These are phyloP conservation scores for Myotis daubentonii DNA, from an alignment of 2,797 vertebrate genomes.

Conservation along the genomic window DNA sequence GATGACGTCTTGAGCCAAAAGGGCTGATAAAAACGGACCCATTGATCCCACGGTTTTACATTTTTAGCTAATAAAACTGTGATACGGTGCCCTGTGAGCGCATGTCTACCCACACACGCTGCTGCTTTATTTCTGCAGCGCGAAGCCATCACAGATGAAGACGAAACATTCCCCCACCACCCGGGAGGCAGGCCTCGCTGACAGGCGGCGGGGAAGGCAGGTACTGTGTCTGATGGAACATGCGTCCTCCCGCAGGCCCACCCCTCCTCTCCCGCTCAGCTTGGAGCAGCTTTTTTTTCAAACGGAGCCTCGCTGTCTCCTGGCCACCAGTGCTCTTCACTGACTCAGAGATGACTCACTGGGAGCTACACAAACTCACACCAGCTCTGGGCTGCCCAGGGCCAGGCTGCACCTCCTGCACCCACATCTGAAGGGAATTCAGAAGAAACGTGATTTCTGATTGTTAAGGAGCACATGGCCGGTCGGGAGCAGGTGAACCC, in stretches of 20 bases:
- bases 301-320: slow-evolving; percentile 80
- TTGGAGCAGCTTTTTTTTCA: slow-evolving; percentile 61
- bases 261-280: slow-evolving; percentile 73
- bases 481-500: not conserved
- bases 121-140: slow-evolving; percentile 86
- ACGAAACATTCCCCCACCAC: slow-evolving; percentile 47
- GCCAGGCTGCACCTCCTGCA: too few relatives aligned
- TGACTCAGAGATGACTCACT: slow-evolving; percentile 68
- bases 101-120: not conserved
- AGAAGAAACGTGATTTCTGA: not conserved
- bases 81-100: not conserved
- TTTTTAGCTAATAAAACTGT: slow-evolving; percentile 66
- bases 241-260: slow-evolving; percentile 81
- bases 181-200: too few relatives aligned
- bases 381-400: not conserved
- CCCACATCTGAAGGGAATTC: not conserved
- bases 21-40: slow-evolving; percentile 80
- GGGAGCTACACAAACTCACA: not conserved
- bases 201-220: slow-evolving; percentile 88
- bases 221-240: slow-evolving; percentile 89
- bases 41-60: slow-evolving; percentile 70
- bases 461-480: not conserved
- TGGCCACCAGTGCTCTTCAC: slow-evolving; percentile 54
- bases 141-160: slow-evolving; percentile 91
- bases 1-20: slow-evolving; percentile 81